Conservation (phyloP, 2,113 vertebrate species). For the Cololabis saira region DNA sequence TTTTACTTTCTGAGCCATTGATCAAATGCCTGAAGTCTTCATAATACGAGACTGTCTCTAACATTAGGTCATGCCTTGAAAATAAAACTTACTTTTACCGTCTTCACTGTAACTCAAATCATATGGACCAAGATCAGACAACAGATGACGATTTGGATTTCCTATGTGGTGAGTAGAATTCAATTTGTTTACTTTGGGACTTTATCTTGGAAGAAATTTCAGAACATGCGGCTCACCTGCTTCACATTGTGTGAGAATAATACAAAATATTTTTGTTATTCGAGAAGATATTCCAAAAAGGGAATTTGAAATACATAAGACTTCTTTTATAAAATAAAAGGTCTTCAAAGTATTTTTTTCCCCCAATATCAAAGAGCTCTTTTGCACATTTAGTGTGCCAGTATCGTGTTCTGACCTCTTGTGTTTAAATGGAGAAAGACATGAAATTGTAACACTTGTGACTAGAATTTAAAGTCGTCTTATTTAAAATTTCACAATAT, state of each 20-base stretch:
- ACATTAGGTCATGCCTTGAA: constrained; percentile 32
- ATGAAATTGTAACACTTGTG: not conserved
- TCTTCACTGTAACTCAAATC: constrained; percentile 36
- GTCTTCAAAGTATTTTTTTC: not conserved
- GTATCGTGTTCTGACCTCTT: too few species aligned
- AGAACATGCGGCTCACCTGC: constrained; percentile 58
- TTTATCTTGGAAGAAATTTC: constrained; percentile 45
- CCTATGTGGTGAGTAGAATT: constrained; percentile 51
- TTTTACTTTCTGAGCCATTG: constrained; percentile 31
- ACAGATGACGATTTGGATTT: constrained; percentile 43
- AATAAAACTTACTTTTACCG: constrained; percentile 39
- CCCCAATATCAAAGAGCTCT: not conserved
- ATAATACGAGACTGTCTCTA: constrained; percentile 32
- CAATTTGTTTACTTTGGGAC: constrained; percentile 37
- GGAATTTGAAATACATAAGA: constrained; percentile 24
- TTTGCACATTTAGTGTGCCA: not conserved
- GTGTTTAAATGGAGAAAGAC: not conserved
- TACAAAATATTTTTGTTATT: constrained; percentile 38
- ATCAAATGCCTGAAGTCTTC: constrained; percentile 35
- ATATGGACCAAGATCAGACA: constrained; percentile 27
- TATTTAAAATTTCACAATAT: too few species aligned
- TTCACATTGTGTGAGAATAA: constrained; percentile 62
- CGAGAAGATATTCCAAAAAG: constrained; percentile 20
- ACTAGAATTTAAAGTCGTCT: not conserved
- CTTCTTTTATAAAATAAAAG: constrained; percentile 19